Base-by-base conservation (phyloP, 2,113 vertebrate genomes). In the Halcyon malimbica region DNA sequence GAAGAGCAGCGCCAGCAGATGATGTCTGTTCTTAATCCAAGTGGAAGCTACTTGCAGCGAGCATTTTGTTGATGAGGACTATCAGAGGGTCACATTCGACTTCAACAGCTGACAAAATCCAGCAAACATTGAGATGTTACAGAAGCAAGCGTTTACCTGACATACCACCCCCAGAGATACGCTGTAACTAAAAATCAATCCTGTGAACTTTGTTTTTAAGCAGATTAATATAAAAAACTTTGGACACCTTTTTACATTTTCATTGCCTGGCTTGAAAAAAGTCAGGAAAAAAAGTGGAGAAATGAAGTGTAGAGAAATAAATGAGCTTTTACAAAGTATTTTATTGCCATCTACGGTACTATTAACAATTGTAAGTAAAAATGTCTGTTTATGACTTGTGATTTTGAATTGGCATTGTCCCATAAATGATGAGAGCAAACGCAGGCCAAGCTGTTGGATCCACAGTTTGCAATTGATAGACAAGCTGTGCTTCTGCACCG, bases 321-420 rank as follows among this genome's bases (percentile, higher is more conserved):
- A 6, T 1, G 21, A 46, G 46, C 35, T 75, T 90, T 71, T 9
- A 4, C 53, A 77, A 75, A 64, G 28, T 60, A 21, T 21, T 81
- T 73, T 46, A 19, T 83, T 74, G 90, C 63, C 39, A 37, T 65
- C 50, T 69, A 14, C 26, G 17, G 37, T 1, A 20, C 54, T 85
- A 73, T 65, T 83, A 83, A 56, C 37, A 90, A 35, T 26, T 48
- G 21, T 63, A 51, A 59, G 69, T 81, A 89, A 96, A 70, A 46
- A 56, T 6, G 5, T 44, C 69, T 69, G 23, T 75, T 90, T 80
- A 81, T 63, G 73, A 83, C 48, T 92, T 87, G 70, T 5, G 65
- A 71, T 95, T 94, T 85, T 76, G 41, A 64, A 50, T 93, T 96
- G 87, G 90, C 83, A 1, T 83, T 84, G 76, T 37, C 77, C 83